Evolutionary conservation across 2,888 invertebrate genomes (phyloP), one percentile per base, ranked within the genome.

Genomic region (Ganaspis brasiliensis): DNA sequence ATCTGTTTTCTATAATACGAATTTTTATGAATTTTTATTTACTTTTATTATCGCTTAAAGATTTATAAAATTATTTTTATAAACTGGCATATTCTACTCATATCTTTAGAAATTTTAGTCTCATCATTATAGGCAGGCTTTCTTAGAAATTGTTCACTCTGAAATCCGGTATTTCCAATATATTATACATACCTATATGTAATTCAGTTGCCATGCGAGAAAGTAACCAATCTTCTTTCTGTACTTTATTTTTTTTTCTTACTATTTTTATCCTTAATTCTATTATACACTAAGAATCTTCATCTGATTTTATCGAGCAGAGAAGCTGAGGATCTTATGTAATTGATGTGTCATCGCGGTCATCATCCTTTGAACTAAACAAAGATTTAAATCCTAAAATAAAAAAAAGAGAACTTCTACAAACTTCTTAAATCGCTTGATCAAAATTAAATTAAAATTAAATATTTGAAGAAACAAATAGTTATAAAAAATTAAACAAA

Each of bases 71-170:
- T n/a, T n/a, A 26, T 16, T 31, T 61, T 61, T 24, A n/a, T 24
- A 24, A 24, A 67, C 24, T 26, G 14, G 37, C 0, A 8, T 24
- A 21, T n/a, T n/a, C n/a, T n/a, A 67, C 21, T 67, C 24, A 67
- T 67, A 24, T 21, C 14, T 1, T 14, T 24, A n/a, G 40, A 67
- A 12, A 14, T 67, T 67, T 67, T 24, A 67, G 63, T 63, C 40
- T n/a, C 67, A 67, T 67, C 63, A 67, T 67, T 45, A n/a, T n/a
- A 67, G 67, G 45, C 67, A 40, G 45, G 14, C 37, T 67, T 67
- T 67, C 67, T 26, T 67, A 40, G 67, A 67, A n/a, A 67, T 26
- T 40, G 45, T 21, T 67, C 67, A 24, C 19, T 31, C 35, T 37
- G 6, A 67, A 52, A 67, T 67, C 45, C 12, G 40, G 63, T 45